Percentiles rank a stretch among this genome's conserved stretches.
Evolutionary conservation across 2,113 vertebrate genomes (phyloP).

Genomic region (Oreochromis tanganicae): DNA sequence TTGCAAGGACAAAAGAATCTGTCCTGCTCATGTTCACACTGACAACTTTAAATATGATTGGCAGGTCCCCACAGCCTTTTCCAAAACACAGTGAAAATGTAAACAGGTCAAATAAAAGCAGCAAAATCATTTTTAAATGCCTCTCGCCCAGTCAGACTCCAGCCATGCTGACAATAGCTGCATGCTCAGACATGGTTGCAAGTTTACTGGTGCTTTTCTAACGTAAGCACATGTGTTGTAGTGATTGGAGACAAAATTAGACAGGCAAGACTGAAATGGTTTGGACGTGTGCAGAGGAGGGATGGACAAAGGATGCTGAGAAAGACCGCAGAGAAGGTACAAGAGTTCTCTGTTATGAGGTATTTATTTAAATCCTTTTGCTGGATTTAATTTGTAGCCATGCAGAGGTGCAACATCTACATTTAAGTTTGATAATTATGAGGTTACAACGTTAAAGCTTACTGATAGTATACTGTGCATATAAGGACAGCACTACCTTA

Average conservation of each 20-base stretch:
- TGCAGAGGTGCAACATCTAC: not conserved
- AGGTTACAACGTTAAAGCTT: not conserved
- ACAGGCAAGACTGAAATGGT: not conserved
- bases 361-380: constrained; percentile 15
- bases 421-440: not conserved
- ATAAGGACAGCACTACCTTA: not conserved
- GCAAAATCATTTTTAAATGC: not conserved
- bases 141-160: not conserved
- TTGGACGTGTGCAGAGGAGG: not conserved
- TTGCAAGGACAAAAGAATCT: not conserved
- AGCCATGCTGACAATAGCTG: not conserved
- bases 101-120: fast-evolving
- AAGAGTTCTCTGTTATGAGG: not conserved
- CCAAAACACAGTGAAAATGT: not conserved
- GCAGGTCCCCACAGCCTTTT: not conserved
- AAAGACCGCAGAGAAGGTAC: not conserved
- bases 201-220: not conserved
- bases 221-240: fast-evolving
- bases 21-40: not conserved
- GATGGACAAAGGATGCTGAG: not conserved
- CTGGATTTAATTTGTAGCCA: not conserved
- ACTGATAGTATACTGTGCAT: not conserved
- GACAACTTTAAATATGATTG: not conserved
- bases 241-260: not conserved
- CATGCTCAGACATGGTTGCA: not conserved